Conservation (phyloP, 2,888 invertebrate species). For the Branchinecta sandiegonensis region DNA sequence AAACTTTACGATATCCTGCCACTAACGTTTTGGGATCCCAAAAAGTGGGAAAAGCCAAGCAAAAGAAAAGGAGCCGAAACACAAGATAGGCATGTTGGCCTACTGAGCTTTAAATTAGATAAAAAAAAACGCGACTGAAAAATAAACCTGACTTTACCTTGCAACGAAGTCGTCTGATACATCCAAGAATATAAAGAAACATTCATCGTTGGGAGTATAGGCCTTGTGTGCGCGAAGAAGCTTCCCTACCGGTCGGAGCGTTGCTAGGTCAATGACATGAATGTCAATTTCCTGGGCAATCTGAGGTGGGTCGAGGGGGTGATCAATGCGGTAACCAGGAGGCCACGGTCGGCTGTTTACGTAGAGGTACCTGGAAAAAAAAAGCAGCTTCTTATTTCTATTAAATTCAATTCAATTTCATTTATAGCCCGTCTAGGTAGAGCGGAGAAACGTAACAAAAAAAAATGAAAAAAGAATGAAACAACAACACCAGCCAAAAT, state of each 20-base stretch:
- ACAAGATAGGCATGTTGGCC: no score
- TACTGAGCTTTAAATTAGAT: neutral
- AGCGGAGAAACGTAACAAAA: neutral
- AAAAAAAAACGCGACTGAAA: constrained; percentile 18
- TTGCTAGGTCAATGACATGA: constrained; percentile 65
- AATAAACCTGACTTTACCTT: constrained; percentile 41
- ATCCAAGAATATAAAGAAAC: constrained; percentile 71
- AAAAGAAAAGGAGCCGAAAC: no score
- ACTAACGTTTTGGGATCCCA: no score
- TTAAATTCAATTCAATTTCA: no score
- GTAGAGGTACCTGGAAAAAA: constrained; percentile 46
- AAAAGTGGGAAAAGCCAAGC: no score
- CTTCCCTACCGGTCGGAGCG: constrained; percentile 56
- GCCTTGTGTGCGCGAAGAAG: constrained; percentile 64
- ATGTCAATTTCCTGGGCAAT: constrained; percentile 75
- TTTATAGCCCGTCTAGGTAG: neutral
- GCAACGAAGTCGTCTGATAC: constrained; percentile 67
- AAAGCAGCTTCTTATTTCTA: neutral
- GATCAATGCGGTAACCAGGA: constrained; percentile 52
- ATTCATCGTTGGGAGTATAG: constrained; percentile 67
- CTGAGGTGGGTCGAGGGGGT: constrained; percentile 63
- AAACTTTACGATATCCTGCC: no score
- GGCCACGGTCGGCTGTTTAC: constrained; percentile 75
- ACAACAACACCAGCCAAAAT: neutral
- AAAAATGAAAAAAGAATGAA: neutral